Evolutionary conservation across 2,888 invertebrate genomes (phyloP), one percentile per base, ranked within the genome.

Genomic region (Labia minor): DNA sequence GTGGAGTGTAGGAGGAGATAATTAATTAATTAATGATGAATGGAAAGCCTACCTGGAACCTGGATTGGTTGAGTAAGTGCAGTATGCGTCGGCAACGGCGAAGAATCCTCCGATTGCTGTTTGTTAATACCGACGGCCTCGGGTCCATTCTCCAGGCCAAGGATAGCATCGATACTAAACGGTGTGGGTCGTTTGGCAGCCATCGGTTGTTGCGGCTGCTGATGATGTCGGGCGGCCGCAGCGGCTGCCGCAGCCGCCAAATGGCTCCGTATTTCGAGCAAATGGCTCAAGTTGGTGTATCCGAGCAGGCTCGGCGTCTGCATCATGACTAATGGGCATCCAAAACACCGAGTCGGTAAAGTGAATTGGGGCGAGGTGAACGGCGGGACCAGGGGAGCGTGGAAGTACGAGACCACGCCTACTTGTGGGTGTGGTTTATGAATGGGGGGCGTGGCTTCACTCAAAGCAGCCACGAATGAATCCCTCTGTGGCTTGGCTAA

Each of bases 91-190:
- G 49, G 49, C 14, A 49, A 16, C 49, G 49, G 6, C 49, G 49
- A 8, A 14, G 49, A 4, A 10, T 4, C 49, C 6, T 16, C 49
- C n/a, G 3, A 3, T 14, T 49, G 49, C 49, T 49, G 49, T 14
- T 49, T 26, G 26, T 26, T 49, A 14, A 16, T 11, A 49, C 49
- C 49, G 49, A 8, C n/a, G 49, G 49, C 8, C 4, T 26, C 26
- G 26, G 61, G 66, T 14, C 73, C 75, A 62, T 79, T 84, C 67
- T 87, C 86, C 70, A 91, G 77, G 0, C 92, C 92, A 72, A 93
- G 83, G 73, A 92, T 92, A 70, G 92, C 91, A 70, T 92, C 92
- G 72, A 93, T 93, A 74, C 88, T 89, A 61, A 86, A 85, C 65
- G 66, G 67, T 33, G 68, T 69, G 64, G 68, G 66, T 37, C 65